Evolutionary conservation across 1,140 invertebrate genomes (phyloP), one percentile per base, ranked within the genome.

Genomic region (Cephus cinctus): DNA sequence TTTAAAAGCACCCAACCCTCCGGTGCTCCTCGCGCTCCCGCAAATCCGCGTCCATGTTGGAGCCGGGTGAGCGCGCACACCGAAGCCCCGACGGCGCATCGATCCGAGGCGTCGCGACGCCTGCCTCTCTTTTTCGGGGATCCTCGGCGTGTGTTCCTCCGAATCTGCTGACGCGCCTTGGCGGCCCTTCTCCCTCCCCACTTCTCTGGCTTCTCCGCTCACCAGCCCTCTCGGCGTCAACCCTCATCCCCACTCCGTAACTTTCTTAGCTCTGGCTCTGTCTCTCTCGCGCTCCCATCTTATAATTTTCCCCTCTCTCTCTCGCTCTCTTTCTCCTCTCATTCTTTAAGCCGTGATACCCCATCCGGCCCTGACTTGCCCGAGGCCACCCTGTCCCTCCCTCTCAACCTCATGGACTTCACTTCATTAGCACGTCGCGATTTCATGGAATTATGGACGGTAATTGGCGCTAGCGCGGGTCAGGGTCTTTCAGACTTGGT

Each of bases 21-120:
- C n/a, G n/a, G n/a, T n/a, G n/a, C n/a, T n/a, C n/a, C 16, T 43
- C 23, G 25, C 14, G 54, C 50, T 54, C 52, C 42, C 43, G 56
- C 59, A 63, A 70, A 70, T 69, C 58, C 62, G 57, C 61, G 55
- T 71, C 60, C 61, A 69, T 67, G 65, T 70, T 63, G 58, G 65
- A 65, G 60, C 54, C 50, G 50, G 65, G 64, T 68, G 62, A 63
- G 57, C 64, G 67, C 69, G 61, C 63, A 65, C 57, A 65, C 62
- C 54, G 63, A 64, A 56, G 64, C n/a, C n/a, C n/a, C n/a, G n/a
- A n/a, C n/a, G n/a, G n/a, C 60, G 64, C 62, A 69, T 70, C 69
- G 67, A 71, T 71, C 64, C 65, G 65, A 69, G 63, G 59, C 67
- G 67, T 62, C 61, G 64, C 59, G 62, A 61, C 62, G 65, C 58